Evolutionary conservation across 2,797 vertebrate species (phyloP), one percentile per base, ranked within the genome.

Genomic region (Graptemys geographica): DNA sequence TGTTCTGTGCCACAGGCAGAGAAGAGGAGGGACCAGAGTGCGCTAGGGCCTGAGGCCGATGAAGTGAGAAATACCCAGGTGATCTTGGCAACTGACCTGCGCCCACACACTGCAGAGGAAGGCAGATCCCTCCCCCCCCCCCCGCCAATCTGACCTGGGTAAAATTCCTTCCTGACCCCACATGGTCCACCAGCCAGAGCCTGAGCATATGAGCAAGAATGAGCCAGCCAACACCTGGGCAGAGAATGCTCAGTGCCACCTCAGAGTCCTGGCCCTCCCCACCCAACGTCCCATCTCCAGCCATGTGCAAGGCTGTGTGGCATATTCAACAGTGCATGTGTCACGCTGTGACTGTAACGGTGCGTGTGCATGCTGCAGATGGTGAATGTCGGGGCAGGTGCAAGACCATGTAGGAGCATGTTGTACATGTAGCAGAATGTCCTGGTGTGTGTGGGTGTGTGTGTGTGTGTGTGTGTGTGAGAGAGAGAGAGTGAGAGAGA

Each of bases 41-140:
- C 2, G 1, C 33, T 33, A 69, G 18, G 62, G 59, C 59, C 28
- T 33, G 28, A 62, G 59, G 59, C 28, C 13, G 7, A 65, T n/a
- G 62, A 65, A n/a, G 62, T 65, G 33, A n/a, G 69, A 72, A 41
- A 23, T 72, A 72, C 69, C 19, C 69, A 41, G n/a, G n/a, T 72
- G 37, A 72, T 72, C 37, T 19, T 72, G 69, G 69, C 19, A 41
- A 72, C 10, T 11, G 21, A 41, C 5, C 18, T 41, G n/a, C 1
- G 19, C 69, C 37, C n/a, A 11, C 21, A 11, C 19, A 6, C 69
- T n/a, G 12, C 16, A 69, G n/a, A 37, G 37, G 37, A 72, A 72
- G 69, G 31, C 7, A 59, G 31, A 12, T 11, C 2, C 11, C 41
- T 2, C 44, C 44, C 2, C 2, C 9, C 23, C 4, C 5, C 56